A percentile compares a stretch with the other conserved stretches of the same genome.
phyloP scores from a whole-genome alignment of 2,888 invertebrate species.

The Zhengitettix transpicula region DNA sequence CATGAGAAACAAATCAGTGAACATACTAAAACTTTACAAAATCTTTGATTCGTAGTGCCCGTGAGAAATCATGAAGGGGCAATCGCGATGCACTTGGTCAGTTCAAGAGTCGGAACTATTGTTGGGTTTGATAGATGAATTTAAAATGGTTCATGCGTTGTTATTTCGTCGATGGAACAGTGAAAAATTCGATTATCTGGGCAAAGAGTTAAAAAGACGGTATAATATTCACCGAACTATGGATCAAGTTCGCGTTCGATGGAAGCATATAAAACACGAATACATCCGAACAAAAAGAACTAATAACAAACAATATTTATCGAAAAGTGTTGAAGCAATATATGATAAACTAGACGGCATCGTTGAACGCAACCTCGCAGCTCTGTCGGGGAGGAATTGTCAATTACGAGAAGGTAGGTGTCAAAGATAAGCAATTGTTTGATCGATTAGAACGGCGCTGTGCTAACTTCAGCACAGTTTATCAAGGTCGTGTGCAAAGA shows the following conservation, averaged over 20 bases:
- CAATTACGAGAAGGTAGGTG: no score
- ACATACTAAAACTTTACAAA: no score
- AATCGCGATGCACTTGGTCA: background rate
- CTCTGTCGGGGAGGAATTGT: no score
- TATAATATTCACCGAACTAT: background rate
- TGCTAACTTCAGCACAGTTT: no score
- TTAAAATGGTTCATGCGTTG: background rate
- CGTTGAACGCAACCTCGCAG: background rate
- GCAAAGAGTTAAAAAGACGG: background rate
- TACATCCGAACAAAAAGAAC: background rate
- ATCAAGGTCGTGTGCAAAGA: no score
- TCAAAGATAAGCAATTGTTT: no score
- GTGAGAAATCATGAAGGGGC: background rate
- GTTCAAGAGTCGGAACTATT: background rate
- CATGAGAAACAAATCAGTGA: no score
- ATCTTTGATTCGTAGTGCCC: no score
- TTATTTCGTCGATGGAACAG: background rate
- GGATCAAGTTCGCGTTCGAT: background rate
- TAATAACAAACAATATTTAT: background rate
- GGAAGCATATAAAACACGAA: background rate
- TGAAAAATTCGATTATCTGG: background rate
- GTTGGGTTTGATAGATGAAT: background rate
- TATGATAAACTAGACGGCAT: background rate
- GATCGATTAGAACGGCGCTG: no score
- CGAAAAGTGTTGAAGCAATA: background rate